phyloP scores from a whole-genome alignment of 2,797 vertebrate genomes.

The Pangasius krempfi region DNA sequence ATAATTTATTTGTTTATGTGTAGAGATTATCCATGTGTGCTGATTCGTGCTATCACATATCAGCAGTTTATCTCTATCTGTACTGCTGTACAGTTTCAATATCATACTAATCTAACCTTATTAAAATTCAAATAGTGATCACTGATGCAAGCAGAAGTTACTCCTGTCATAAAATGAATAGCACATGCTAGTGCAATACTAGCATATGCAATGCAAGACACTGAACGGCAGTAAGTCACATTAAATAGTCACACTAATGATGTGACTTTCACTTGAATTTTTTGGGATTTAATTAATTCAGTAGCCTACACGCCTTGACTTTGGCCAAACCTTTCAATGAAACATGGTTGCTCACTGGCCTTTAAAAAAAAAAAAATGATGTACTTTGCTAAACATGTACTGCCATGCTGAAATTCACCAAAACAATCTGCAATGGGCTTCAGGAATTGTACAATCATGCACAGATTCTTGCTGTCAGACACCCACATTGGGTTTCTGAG shows the following conservation, averaged over 20 bases:
- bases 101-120: background rate
- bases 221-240: background rate
- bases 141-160: conserved; percentile 8
- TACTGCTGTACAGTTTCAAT: background rate
- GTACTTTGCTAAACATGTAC: background rate
- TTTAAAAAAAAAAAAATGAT: background rate
- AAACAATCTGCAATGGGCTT: background rate
- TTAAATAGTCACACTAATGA: background rate
- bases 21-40: background rate
- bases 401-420: background rate
- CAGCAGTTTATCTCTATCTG: background rate
- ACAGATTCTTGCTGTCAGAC: conserved; percentile 3
- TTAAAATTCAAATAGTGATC: background rate
- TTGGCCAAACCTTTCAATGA: background rate
- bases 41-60: conserved; percentile 3
- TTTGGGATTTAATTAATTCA: background rate
- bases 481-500: background rate
- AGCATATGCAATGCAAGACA: background rate
- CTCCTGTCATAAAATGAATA: background rate
- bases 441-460: background rate
- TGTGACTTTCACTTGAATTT: background rate
- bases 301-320: background rate
- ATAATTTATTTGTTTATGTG: background rate
- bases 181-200: background rate
- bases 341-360: background rate